Base-by-base conservation (phyloP, 2,113 vertebrate species). In the Rhinolophus ferrumequinum region DNA sequence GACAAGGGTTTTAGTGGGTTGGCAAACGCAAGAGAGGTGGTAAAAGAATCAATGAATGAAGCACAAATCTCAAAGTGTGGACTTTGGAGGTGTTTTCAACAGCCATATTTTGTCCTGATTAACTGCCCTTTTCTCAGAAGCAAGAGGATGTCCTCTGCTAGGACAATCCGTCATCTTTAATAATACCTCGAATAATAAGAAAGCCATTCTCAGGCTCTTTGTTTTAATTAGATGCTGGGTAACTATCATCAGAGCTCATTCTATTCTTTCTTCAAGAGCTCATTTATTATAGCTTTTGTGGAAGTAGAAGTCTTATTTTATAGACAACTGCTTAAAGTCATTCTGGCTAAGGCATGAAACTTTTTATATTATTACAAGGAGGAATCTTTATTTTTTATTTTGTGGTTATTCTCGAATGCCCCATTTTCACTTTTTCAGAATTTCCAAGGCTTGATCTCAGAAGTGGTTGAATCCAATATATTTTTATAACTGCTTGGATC, bases 141-240 rank as follows among this genome's bases (percentile, higher is more conserved):
- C 41, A 90, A 92, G 79, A 97, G 62, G 82, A 95, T 50, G 73
- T 95, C 1, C 0, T 79, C 79, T 88, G 41, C 15, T 90, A 96
- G 83, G 95, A 92, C 66, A 35, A 94, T 94, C 50, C 0, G n/a
- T 97, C 95, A 97, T 88, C 77, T 94, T n/a, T 94, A 75, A 83
- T 95, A 93, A 77, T 47, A 88, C 96, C 52, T 82, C 67, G 35
- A 88, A 94, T 91, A 97, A 91, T 79, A 93, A 95, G 88, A 96
- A 79, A 95, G 80, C 30, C 88, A 69, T 97, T 97, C 97, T 84
- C 70, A 93, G 44, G 91, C 81, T 84, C 95, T 97, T 96, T 47
- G 2, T 97, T 98, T 98, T 97, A 98, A 97, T 98, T 97, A 97
- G 88, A 73, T 96, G 69, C 69, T 88, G 62, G 96, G 24, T 92